phyloP scores from a whole-genome alignment of 2,797 vertebrate species.

The Clarias platycephalus region DNA sequence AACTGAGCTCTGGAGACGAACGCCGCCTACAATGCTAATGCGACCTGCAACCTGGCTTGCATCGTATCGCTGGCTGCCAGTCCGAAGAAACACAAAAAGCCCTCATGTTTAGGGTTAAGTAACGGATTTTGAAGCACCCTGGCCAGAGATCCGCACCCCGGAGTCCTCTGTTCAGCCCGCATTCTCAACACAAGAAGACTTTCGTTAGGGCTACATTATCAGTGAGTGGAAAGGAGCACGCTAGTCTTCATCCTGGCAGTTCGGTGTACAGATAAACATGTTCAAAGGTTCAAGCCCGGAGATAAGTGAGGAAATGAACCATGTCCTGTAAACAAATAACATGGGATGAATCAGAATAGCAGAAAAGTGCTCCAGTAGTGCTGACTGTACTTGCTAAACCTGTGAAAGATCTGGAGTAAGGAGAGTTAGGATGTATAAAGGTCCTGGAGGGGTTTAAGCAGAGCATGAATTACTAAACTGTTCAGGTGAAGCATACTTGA shows the following conservation, averaged over 20 bases:
- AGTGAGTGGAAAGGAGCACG: neutral
- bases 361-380: neutral
- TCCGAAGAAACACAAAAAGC: neutral
- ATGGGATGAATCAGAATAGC: neutral
- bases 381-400: neutral
- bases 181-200: neutral
- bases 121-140: neutral
- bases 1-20: constrained; percentile 16
- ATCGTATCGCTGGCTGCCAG: neutral
- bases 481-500: neutral
- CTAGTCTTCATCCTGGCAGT: neutral
- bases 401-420: neutral
- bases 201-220: constrained; percentile 1
- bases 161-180: neutral
- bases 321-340: neutral
- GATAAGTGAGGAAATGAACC: neutral
- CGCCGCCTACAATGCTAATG: neutral
- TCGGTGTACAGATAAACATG: neutral
- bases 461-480: neutral
- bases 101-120: neutral
- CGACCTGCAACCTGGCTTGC: neutral
- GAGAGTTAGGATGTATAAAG: neutral
- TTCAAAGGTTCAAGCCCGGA: neutral
- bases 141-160: neutral
- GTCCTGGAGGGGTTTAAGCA: neutral